phyloP scores from a whole-genome alignment of 2,113 vertebrate species.

The Rutilus rutilus region DNA sequence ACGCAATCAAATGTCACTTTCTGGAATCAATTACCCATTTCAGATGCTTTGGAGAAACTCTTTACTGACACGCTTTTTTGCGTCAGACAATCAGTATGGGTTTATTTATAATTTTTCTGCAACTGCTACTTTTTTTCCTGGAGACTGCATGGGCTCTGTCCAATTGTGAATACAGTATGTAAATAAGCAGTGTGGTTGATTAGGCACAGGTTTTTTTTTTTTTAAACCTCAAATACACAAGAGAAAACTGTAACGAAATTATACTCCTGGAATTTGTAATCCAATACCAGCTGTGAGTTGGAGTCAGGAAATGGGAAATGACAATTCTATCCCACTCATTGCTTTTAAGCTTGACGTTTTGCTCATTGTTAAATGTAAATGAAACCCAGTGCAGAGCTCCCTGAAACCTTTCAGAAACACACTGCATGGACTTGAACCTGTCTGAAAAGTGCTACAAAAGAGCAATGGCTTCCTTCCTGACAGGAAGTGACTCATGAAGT shows the following conservation, averaged over 20 bases:
- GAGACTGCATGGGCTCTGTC: not conserved
- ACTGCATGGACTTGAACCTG: not conserved
- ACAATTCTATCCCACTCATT: slow-evolving; percentile 22
- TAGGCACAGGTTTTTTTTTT: not conserved
- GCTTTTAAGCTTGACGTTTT: slow-evolving; percentile 17
- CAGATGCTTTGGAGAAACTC: not conserved
- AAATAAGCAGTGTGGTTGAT: not conserved
- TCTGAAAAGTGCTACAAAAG: slow-evolving; percentile 17
- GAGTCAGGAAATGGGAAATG: not conserved
- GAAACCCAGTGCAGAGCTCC: slow-evolving; percentile 19
- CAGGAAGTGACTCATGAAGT: slow-evolving; percentile 33
- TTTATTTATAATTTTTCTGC: not conserved
- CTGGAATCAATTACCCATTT: slow-evolving; percentile 21
- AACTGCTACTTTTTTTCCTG: not conserved
- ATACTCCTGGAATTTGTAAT: not conserved
- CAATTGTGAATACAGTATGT: not conserved
- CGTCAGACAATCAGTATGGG: not conserved
- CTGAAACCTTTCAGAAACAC: not conserved
- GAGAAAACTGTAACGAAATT: not conserved
- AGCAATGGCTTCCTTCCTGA: slow-evolving; percentile 12
- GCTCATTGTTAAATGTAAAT: slow-evolving; percentile 28
- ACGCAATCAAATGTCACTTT: not conserved
- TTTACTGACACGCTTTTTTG: not conserved
- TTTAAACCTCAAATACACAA: not conserved
- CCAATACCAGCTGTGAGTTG: not conserved